phyloP scores from a whole-genome alignment of 2,888 invertebrate genomes.

The Ormyrus rosae region DNA sequence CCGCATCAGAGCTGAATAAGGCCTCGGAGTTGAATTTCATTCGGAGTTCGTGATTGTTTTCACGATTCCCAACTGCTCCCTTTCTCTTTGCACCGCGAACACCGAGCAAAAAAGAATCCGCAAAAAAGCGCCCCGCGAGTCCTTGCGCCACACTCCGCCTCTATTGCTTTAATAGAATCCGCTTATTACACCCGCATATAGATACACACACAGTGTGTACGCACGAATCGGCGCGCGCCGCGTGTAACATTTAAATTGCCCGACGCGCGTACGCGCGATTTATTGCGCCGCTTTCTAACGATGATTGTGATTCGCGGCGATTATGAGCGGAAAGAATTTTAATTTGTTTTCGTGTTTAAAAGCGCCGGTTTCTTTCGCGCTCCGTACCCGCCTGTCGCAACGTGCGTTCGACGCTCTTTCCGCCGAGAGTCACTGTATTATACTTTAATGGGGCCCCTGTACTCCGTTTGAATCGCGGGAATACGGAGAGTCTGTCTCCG shows the following conservation, averaged over 20 bases:
- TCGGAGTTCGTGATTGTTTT: too few relatives aligned
- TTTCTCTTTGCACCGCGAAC: not conserved
- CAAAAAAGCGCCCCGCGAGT: not conserved
- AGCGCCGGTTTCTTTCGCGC: conserved; percentile 7
- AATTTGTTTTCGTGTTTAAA: conserved; percentile 44
- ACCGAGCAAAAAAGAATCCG: not conserved
- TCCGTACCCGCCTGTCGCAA: conserved; percentile 20
- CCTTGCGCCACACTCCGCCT: too few relatives aligned
- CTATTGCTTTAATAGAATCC: conserved; percentile 2
- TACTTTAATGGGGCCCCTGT: conserved; percentile 2
- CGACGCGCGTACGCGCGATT: conserved; percentile 11
- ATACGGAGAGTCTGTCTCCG: not conserved
- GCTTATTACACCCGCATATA: not conserved
- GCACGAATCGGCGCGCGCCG: too few relatives aligned
- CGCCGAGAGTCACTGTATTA: not conserved
- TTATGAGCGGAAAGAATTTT: conserved; percentile 44
- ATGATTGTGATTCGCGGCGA: conserved; percentile 45
- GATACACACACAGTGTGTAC: not conserved
- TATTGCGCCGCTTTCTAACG: conserved; percentile 52
- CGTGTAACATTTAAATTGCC: conserved; percentile 27
- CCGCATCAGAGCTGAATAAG: too few relatives aligned
- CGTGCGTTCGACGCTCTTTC: not conserved
- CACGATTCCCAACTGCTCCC: not conserved
- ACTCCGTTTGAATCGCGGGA: not conserved
- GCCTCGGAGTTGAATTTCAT: too few relatives aligned